Evolutionary conservation across 2,888 invertebrate genomes (phyloP).

Genomic region (Mythimna vitellina): DNA sequence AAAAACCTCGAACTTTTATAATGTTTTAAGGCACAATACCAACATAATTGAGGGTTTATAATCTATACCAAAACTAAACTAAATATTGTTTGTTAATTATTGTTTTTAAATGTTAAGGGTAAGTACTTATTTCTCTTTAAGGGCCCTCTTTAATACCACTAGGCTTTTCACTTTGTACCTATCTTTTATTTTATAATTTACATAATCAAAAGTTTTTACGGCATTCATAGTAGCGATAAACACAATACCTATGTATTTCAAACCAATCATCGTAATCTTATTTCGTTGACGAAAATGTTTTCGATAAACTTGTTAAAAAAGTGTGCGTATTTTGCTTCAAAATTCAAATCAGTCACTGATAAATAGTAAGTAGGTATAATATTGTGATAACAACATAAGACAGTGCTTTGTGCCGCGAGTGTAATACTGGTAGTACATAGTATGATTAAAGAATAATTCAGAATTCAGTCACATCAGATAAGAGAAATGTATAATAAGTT

Average conservation of each 20-base stretch:
- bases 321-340: slow-evolving; percentile 50
- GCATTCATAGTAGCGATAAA: slow-evolving; percentile 7
- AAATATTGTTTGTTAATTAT: no score
- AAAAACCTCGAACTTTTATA: not conserved
- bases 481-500: no score
- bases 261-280: slow-evolving; percentile 44
- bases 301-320: slow-evolving; percentile 54
- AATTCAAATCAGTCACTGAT: slow-evolving; percentile 58
- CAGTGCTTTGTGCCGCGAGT: slow-evolving; percentile 26
- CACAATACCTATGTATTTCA: slow-evolving; percentile 7
- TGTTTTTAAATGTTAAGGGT: no score
- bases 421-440: slow-evolving; percentile 3
- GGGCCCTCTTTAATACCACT: not conserved
- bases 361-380: slow-evolving; percentile 44
- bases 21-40: not conserved
- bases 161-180: not conserved
- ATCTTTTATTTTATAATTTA: not conserved
- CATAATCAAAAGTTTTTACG: not conserved
- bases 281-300: slow-evolving; percentile 55
- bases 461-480: not conserved
- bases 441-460: slow-evolving; percentile 9
- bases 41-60: no score
- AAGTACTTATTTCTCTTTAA: not conserved
- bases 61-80: no score
- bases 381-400: slow-evolving; percentile 55